Conservation (phyloP, 2,797 vertebrate species). For the Hydrophis major region DNA sequence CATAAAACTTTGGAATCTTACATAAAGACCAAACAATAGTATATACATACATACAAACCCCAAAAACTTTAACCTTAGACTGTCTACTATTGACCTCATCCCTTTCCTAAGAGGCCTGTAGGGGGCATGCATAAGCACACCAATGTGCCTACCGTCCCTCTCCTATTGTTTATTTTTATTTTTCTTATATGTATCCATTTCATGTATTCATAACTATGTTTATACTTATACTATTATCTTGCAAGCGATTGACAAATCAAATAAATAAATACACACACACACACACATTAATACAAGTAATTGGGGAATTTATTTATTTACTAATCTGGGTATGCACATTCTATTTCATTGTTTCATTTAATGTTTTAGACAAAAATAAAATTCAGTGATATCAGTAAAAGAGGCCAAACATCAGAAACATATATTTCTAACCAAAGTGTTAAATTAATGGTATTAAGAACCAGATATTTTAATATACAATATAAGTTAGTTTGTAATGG, state of each 20-base stretch:
- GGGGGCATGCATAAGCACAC: too few relatives aligned
- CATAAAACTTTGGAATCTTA: background rate
- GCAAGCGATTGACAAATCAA: too few relatives aligned
- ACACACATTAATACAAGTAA: background rate
- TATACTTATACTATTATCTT: too few relatives aligned
- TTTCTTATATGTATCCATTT: too few relatives aligned
- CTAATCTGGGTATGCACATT: background rate
- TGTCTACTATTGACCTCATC: too few relatives aligned
- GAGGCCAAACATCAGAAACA: background rate
- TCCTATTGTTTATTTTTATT: too few relatives aligned
- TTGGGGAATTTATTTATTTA: background rate
- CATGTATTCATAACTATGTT: too few relatives aligned
- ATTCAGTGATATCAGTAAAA: background rate
- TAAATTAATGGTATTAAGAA: background rate
- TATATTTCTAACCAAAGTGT: background rate
- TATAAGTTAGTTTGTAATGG: background rate
- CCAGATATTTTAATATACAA: background rate
- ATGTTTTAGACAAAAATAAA: background rate
- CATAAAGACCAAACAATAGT: background rate
- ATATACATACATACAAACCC: too few relatives aligned
- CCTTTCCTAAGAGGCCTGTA: too few relatives aligned
- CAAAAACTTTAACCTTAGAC: too few relatives aligned
- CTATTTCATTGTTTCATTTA: background rate
- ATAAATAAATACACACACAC: too few relatives aligned
- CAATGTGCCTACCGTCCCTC: too few relatives aligned